Base-by-base conservation (phyloP, 1,140 invertebrate species). In the Bradynema listronoti region DNA sequence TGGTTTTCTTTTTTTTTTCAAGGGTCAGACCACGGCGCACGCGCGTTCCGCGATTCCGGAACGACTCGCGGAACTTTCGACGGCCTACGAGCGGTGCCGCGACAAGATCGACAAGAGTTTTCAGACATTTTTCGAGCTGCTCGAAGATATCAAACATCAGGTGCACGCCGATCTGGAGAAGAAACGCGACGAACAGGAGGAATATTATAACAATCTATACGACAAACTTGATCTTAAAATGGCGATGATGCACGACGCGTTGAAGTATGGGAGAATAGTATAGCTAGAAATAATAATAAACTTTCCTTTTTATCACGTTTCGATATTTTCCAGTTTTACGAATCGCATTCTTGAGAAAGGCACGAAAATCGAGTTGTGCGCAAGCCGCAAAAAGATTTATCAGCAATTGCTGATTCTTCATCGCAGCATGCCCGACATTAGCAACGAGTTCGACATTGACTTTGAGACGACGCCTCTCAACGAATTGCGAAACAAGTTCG, bases 31-130 rank as follows among this genome's bases (percentile, higher is more conserved):
- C 5, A 61, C 59, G 6, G 6, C 50, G 7, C 47, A 63, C 1
- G 61, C 61, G 4, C 46, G 61, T 22, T 61, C 42, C 16, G 47
- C 61, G 11, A 63, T 63, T 66, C 61, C 61, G n/a, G 61, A 63
- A 11, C 63, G 61, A 3, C 43, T 55, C 4, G 2, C 51, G 43
- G 24, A 53, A 57, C 36, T 42, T 65, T 19, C 62, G 51, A 33
- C 46, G 27, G 53, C 58, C 2, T 66, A 46, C 25, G 9, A 53
- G 4, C 49, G 52, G 30, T 63, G 61, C 39, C 58, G 50, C 4
- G 61, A 34, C n/a, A 63, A 63, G 29, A 66, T 63, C 22, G 49
- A 66, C 1, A 33, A 63, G 16, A 41, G 43, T 9, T 63, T 63
- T 24, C 25, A 36, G 41, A 34, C 49, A 7, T 65, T 49, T 46